A percentile compares a stretch with the other conserved stretches of the same genome.
phyloP scores from a whole-genome alignment of 2,797 vertebrate species.

The Spheniscus humboldti region DNA sequence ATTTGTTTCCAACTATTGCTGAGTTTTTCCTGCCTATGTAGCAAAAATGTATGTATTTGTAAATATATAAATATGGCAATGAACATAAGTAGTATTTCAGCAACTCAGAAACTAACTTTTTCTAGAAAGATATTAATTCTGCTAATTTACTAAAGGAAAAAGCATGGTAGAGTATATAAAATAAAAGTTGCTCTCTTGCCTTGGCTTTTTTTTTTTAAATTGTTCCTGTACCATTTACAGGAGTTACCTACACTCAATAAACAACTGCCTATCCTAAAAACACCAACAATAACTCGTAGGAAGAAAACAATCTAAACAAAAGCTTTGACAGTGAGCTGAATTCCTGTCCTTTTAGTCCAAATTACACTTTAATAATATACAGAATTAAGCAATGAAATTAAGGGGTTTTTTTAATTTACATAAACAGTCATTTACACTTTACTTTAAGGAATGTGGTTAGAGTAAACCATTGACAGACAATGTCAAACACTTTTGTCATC shows the following conservation, averaged over 20 bases:
- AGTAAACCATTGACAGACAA: neutral
- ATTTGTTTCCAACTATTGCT: neutral
- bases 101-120: neutral
- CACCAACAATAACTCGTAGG: neutral
- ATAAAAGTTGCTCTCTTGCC: neutral
- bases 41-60: neutral
- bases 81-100: neutral
- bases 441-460: neutral
- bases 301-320: constrained; percentile 32
- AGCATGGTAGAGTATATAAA: neutral
- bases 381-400: neutral
- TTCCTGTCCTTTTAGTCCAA: neutral
- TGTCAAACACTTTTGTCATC: neutral
- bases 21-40: neutral
- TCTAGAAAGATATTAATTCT: neutral
- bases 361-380: neutral
- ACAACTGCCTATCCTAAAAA: neutral
- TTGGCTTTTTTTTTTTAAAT: neutral
- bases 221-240: neutral
- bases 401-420: neutral
- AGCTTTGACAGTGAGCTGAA: neutral
- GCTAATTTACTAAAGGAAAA: neutral
- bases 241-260: neutral
- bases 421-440: neutral
- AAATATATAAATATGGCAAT: neutral